Percentiles rank a stretch among this genome's conserved stretches.
Evolutionary conservation across 2,888 invertebrate genomes (phyloP).

Genomic region (Cantharis nigra): DNA sequence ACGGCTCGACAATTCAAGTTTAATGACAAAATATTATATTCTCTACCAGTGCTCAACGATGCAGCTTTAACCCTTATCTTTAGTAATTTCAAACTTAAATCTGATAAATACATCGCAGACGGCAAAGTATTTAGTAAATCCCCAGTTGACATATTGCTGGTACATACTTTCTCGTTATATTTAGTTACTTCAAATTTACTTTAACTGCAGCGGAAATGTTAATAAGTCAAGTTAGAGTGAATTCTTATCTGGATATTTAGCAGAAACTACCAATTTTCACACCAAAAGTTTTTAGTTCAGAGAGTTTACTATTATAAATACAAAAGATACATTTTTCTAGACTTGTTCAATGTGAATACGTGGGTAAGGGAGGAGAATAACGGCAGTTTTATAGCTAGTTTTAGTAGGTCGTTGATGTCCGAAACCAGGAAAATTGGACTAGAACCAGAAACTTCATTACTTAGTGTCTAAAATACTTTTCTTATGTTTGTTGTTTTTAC

Average conservation of each 20-base stretch:
- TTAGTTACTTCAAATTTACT: constrained; percentile 39
- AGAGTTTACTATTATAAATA: neutral
- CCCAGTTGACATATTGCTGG: constrained; percentile 38
- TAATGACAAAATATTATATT: constrained; percentile 23
- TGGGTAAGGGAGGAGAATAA: constrained; percentile 40
- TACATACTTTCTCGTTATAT: constrained; percentile 38
- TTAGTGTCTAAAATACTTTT: constrained; percentile 33
- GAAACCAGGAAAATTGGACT: constrained; percentile 37
- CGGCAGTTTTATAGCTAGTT: constrained; percentile 47
- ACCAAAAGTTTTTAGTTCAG: neutral
- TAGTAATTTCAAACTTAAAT: constrained; percentile 43
- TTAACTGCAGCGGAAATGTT: constrained; percentile 43
- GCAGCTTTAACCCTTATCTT: constrained; percentile 35
- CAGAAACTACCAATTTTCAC: neutral
- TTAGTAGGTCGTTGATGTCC: constrained; percentile 45
- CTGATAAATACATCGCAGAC: constrained; percentile 41
- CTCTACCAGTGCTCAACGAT: constrained; percentile 3
- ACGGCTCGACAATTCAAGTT: constrained; percentile 7
- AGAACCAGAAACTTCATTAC: constrained; percentile 42
- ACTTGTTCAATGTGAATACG: constrained; percentile 33
- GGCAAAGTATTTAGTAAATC: constrained; percentile 41
- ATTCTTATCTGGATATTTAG: constrained; percentile 43
- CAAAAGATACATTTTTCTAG: constrained; percentile 20
- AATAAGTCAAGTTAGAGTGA: constrained; percentile 49
- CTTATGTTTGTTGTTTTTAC: constrained; percentile 17